A percentile compares a stretch with the other conserved stretches of the same genome.
Evolutionary conservation across 2,797 vertebrate species (phyloP).

Genomic region (Mus minutoides): DNA sequence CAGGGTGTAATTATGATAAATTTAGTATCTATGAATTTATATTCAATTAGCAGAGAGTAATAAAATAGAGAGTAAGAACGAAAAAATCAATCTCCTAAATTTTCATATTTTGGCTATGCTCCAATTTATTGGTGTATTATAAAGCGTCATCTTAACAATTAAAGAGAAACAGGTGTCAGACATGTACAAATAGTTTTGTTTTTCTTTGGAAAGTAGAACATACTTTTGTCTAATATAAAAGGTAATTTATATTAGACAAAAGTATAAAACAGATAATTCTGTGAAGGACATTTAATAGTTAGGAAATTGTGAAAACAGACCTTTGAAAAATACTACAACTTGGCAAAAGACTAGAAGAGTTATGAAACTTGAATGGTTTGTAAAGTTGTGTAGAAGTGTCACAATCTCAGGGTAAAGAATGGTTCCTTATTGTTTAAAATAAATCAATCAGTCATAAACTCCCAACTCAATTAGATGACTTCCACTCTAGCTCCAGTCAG

Average conservation of each 20-base stretch:
- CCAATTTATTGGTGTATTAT: background rate
- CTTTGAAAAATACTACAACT: slow-evolving; percentile 48
- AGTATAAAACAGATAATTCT: background rate
- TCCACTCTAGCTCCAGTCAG: slow-evolving; percentile 79
- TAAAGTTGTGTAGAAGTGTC: slow-evolving; percentile 52
- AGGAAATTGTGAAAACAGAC: slow-evolving; percentile 39
- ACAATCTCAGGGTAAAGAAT: slow-evolving; percentile 3
- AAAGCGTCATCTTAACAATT: slow-evolving; percentile 5
- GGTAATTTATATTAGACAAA: too few species aligned
- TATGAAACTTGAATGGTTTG: background rate
- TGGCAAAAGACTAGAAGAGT: background rate
- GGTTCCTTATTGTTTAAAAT: slow-evolving; percentile 45
- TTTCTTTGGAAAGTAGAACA: slow-evolving; percentile 43
- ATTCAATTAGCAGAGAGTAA: slow-evolving; percentile 57
- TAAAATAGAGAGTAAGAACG: slow-evolving; percentile 32
- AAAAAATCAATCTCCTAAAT: slow-evolving; percentile 44
- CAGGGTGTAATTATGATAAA: slow-evolving; percentile 57
- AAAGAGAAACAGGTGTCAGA: slow-evolving; percentile 12
- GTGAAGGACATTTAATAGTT: slow-evolving; percentile 24
- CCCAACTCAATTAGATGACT: slow-evolving; percentile 66
- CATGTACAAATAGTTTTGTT: background rate
- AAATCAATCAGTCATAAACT: slow-evolving; percentile 17
- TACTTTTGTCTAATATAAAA: slow-evolving; percentile 3
- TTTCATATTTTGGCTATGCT: slow-evolving; percentile 20
- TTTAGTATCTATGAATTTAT: slow-evolving; percentile 74